phyloP scores from a whole-genome alignment of 1,140 invertebrate species.

The Drosophila serrata region DNA sequence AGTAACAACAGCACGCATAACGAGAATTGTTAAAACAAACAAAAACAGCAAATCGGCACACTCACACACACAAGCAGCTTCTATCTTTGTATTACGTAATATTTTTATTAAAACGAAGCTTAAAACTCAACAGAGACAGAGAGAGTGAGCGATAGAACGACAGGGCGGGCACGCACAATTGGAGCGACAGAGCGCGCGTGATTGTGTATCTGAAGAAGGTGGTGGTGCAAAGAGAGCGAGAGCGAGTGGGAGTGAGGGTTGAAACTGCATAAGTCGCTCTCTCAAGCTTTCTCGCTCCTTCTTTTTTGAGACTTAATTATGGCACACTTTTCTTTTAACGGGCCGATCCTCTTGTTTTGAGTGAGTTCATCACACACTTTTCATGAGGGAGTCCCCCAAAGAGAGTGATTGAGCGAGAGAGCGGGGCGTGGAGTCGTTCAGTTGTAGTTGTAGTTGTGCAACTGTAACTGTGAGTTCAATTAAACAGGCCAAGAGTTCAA shows the following conservation, averaged over 20 bases:
- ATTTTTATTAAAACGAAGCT: conserved; percentile 82
- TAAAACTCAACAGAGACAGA: conserved; percentile 58
- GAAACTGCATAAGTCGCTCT: conserved; percentile 41
- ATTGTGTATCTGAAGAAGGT: conserved; percentile 38
- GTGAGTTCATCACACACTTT: conserved; percentile 47
- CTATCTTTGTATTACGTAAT: conserved; percentile 81
- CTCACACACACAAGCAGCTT: conserved; percentile 32
- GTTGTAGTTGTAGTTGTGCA: conserved; percentile 61
- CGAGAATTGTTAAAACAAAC: conserved; percentile 63
- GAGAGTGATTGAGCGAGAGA: conserved; percentile 40
- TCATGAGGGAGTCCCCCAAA: conserved; percentile 9
- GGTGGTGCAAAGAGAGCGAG: conserved; percentile 25
- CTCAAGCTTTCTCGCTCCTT: conserved; percentile 10
- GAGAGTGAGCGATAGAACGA: conserved; percentile 33
- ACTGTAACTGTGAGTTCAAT: conserved; percentile 74
- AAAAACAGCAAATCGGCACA: conserved; percentile 49
- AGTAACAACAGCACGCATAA: conserved; percentile 10
- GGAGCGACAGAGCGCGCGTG: conserved; percentile 32
- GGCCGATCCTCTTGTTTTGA: conserved; percentile 46
- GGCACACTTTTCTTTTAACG: conserved; percentile 26
- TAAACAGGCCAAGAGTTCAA: conserved; percentile 66
- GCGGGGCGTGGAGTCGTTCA: conserved; percentile 45
- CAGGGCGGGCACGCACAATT: conserved; percentile 31
- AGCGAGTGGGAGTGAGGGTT: conserved; percentile 26
- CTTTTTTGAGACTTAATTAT: conserved; percentile 36